A percentile compares a stretch with the other conserved stretches of the same genome.
Evolutionary conservation across 2,113 vertebrate species (phyloP).

Genomic region (Beaufortia kweichowensis): DNA sequence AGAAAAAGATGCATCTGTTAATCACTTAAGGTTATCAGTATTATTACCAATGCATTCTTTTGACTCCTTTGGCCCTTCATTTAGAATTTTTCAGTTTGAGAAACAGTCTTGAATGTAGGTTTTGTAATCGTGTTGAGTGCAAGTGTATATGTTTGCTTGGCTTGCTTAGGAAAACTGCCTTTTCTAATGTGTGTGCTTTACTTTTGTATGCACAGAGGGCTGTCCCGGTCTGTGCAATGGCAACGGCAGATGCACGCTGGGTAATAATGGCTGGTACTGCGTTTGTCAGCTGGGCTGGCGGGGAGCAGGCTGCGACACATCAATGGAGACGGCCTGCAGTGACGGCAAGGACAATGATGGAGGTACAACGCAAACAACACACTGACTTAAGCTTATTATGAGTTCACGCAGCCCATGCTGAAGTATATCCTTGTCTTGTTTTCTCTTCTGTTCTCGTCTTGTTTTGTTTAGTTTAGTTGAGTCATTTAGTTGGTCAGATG

Average conservation of each 20-base stretch:
- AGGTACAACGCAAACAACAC: slow-evolving; percentile 75
- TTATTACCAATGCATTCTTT: slow-evolving; percentile 47
- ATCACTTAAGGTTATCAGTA: slow-evolving; percentile 62
- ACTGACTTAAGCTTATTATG: not conserved
- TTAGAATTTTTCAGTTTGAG: not conserved
- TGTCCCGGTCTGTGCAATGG: slow-evolving; percentile 96
- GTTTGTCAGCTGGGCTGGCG: slow-evolving; percentile 98
- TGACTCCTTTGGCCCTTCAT: not conserved
- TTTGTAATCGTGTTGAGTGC: not conserved
- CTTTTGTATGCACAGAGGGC: slow-evolving; percentile 84
- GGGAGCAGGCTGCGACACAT: slow-evolving; percentile 92
- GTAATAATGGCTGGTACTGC: slow-evolving; percentile 95
- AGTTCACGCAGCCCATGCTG: not conserved
- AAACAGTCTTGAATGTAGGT: not conserved
- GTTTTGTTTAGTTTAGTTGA: not conserved
- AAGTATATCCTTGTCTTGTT: not conserved
- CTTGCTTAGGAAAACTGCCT: too few species aligned
- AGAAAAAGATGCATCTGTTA: slow-evolving; percentile 67
- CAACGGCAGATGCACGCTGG: slow-evolving; percentile 96
- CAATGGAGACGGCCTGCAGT: slow-evolving; percentile 95
- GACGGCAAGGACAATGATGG: slow-evolving; percentile 97
- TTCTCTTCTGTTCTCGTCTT: not conserved
- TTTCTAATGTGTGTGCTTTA: slow-evolving; percentile 41
- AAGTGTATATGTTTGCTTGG: not conserved
- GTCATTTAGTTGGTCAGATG: too few species aligned